A percentile compares a stretch with the other conserved stretches of the same genome.
These are phyloP conservation scores for Polypedilum pembai DNA, from an alignment of 1,140 invertebrate genomes.

Conservation along the genomic window DNA sequence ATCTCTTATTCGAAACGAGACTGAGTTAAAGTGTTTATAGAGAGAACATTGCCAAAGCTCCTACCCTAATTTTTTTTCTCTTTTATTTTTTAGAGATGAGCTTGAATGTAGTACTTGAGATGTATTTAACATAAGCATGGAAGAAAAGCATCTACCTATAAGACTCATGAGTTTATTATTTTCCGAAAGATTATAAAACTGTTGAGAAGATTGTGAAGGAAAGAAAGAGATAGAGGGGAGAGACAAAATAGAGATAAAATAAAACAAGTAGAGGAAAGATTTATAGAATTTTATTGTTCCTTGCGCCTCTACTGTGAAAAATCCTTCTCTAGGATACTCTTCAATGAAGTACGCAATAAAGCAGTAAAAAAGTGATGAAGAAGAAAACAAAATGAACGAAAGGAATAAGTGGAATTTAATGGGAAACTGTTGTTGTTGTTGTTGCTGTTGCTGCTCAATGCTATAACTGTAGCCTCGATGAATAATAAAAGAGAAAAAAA, in stretches of 20 bases:
- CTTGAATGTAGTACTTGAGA: no score
- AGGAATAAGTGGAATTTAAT: slow-evolving; percentile 27
- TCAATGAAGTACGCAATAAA: slow-evolving; percentile 3
- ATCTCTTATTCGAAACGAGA: no score
- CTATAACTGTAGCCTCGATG: neutral
- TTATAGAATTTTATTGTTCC: neutral
- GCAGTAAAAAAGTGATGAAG: neutral
- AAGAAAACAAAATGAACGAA: neutral
- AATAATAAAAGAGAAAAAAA: slow-evolving; percentile 13
- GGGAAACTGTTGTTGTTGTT: slow-evolving; percentile 24
- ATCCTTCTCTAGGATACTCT: slow-evolving; percentile 2
- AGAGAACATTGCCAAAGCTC: neutral
- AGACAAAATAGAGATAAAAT: neutral
- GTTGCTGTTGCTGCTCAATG: slow-evolving; percentile 17
- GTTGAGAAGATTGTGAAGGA: neutral
- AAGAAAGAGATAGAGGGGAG: neutral
- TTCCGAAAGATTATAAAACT: neutral
- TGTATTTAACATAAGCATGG: no score
- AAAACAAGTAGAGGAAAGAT: slow-evolving; percentile 4
- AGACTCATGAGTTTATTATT: slow-evolving; percentile 13
- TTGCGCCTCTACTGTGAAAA: neutral
- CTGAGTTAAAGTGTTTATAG: no score
- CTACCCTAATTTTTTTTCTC: neutral
- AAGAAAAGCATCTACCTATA: slow-evolving; percentile 1
- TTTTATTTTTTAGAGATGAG: neutral